A percentile compares a stretch with the other conserved stretches of the same genome.
These are phyloP conservation scores for Pseudopleuronectes americanus DNA, from an alignment of 2,797 vertebrate genomes.

Conservation along the genomic window DNA sequence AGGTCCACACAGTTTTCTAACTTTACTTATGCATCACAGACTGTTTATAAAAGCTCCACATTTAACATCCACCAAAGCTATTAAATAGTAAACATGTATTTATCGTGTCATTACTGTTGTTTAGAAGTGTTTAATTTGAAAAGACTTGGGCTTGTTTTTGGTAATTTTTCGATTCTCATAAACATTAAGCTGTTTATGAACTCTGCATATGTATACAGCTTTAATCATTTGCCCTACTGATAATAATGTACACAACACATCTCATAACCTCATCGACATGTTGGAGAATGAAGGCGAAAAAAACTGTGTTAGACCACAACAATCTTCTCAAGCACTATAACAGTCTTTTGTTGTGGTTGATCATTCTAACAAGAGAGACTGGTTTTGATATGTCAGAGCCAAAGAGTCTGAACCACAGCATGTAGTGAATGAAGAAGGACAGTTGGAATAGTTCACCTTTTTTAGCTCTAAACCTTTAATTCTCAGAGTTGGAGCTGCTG, in stretches of 20 bases:
- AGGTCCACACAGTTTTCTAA: too few species aligned
- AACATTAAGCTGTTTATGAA: neutral
- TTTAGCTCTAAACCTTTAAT: slow-evolving; percentile 8
- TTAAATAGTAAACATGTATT: too few species aligned
- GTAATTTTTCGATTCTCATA: neutral
- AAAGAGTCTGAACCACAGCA: slow-evolving; percentile 9
- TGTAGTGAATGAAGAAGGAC: neutral
- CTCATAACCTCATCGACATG: neutral
- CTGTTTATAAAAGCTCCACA: too few species aligned
- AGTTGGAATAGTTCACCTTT: slow-evolving; percentile 7
- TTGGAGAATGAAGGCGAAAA: too few species aligned
- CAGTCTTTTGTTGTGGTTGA: neutral
- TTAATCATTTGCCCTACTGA: neutral
- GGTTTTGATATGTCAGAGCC: slow-evolving; percentile 8
- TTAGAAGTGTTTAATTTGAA: too few species aligned
- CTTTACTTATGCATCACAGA: too few species aligned
- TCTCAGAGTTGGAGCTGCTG: slow-evolving; percentile 13
- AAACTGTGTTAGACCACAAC: neutral
- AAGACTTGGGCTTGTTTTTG: too few species aligned
- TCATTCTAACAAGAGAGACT: neutral
- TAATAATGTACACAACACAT: neutral
- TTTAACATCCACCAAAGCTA: too few species aligned
- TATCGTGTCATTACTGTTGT: neutral
- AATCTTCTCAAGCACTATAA: neutral
- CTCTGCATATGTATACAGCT: neutral